A percentile compares a stretch with the other conserved stretches of the same genome.
phyloP scores from a whole-genome alignment of 2,888 invertebrate genomes.

The Andrena fulva region DNA sequence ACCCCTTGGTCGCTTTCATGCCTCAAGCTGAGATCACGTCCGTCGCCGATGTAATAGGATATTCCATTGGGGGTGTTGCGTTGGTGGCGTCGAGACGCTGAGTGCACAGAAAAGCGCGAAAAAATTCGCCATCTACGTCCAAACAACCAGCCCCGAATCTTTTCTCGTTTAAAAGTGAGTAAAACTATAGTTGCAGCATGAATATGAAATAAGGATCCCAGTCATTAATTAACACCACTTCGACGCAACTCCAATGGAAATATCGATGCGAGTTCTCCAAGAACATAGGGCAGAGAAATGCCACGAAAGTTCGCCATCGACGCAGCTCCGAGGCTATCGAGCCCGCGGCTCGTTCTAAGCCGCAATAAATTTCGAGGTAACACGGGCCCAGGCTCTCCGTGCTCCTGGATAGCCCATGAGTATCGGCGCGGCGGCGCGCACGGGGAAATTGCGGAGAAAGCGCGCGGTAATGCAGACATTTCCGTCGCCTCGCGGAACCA shows the following conservation, averaged over 20 bases:
- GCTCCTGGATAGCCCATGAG: not conserved
- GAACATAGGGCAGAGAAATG: not conserved
- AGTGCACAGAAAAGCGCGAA: not conserved
- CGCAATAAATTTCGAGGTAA: constrained; percentile 35
- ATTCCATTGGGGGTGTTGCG: constrained; percentile 40
- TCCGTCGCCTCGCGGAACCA: constrained; percentile 43
- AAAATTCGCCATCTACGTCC: no score
- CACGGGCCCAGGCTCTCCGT: not conserved
- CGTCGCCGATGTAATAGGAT: constrained; percentile 50
- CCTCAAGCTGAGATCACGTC: constrained; percentile 42
- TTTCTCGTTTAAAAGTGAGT: no score
- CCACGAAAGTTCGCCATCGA: not conserved
- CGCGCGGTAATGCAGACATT: constrained; percentile 50
- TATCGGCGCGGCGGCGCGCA: constrained; percentile 1
- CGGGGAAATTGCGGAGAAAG: constrained; percentile 52
- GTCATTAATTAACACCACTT: no score
- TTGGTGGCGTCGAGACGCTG: constrained; percentile 7
- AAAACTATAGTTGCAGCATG: no score
- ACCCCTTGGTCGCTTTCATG: not conserved
- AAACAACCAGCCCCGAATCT: no score
- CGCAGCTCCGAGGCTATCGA: not conserved
- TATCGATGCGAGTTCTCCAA: not conserved
- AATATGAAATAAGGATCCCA: no score
- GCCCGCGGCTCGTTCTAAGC: constrained; percentile 6
- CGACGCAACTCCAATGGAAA: not conserved